A percentile compares a stretch with the other conserved stretches of the same genome.
phyloP scores from a whole-genome alignment of 2,113 vertebrate species.

The Cynocephalus volans region DNA sequence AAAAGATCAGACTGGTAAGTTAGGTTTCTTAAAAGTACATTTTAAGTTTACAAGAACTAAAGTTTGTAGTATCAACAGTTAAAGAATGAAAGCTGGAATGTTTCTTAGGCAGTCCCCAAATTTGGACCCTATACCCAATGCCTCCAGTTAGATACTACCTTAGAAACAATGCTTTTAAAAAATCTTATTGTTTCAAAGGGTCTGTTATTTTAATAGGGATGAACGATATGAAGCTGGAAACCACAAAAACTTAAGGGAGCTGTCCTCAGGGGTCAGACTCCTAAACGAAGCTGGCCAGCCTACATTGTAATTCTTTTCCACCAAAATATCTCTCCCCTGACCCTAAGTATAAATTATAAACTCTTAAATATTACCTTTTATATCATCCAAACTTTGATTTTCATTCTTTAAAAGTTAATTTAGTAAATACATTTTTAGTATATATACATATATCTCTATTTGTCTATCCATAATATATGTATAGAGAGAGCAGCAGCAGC shows the following conservation, averaged over 20 bases:
- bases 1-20: constrained; percentile 74
- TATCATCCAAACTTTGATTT: constrained; percentile 26
- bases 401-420: neutral
- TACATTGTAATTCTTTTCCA: neutral
- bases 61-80: constrained; percentile 29
- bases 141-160: neutral
- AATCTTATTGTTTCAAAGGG: constrained; percentile 50
- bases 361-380: constrained; percentile 49
- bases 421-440: neutral
- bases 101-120: constrained; percentile 22
- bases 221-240: constrained; percentile 16
- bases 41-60: constrained; percentile 64
- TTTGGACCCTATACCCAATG: neutral
- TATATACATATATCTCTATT: neutral
- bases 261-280: neutral
- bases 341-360: constrained; percentile 43
- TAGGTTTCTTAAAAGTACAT: constrained; percentile 63
- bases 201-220: constrained; percentile 28
- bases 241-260: neutral
- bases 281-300: neutral
- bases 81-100: neutral
- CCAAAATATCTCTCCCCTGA: neutral
- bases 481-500: neutral
- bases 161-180: constrained; percentile 22
- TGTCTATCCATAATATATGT: too few relatives aligned